These are phyloP conservation scores for Muscina levida DNA, from an alignment of 2,888 invertebrate species.

Conservation along the genomic window DNA sequence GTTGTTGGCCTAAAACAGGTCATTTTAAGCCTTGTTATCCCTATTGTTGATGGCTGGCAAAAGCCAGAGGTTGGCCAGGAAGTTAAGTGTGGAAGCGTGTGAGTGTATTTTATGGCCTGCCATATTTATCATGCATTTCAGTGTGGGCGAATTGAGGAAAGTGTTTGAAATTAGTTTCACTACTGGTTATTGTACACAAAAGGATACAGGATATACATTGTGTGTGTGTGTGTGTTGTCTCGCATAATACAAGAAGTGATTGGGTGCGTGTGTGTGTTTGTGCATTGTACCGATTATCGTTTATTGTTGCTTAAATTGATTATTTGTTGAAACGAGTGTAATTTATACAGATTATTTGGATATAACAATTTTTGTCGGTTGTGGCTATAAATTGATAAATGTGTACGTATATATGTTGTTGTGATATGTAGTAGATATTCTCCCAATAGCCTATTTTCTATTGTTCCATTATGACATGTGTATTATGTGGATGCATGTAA, in stretches of 20 bases:
- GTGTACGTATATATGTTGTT: too few species aligned
- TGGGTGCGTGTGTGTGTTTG: too few species aligned
- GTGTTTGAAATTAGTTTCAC: conserved; percentile 34
- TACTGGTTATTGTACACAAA: conserved; percentile 32
- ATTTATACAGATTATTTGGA: conserved; percentile 34
- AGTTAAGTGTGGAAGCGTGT: neutral
- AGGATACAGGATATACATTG: neutral
- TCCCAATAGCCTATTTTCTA: neutral
- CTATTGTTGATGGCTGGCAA: neutral
- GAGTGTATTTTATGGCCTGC: conserved; percentile 38
- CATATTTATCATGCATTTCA: conserved; percentile 32
- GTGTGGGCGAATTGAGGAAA: neutral
- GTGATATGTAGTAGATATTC: too few species aligned
- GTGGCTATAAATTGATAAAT: conserved; percentile 20
- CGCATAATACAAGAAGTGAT: neutral
- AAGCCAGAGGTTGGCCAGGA: neutral
- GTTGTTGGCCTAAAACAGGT: neutral
- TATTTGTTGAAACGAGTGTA: conserved; percentile 34
- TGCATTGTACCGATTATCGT: conserved; percentile 16
- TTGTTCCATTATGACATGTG: neutral
- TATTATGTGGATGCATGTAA: too few species aligned
- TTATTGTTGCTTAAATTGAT: conserved; percentile 28
- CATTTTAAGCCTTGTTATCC: neutral
- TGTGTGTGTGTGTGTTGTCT: too few species aligned
- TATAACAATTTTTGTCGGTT: conserved; percentile 23